Evolutionary conservation across 2,888 invertebrate species (phyloP), one percentile per base, ranked within the genome.

Genomic region (Drosophila planitibia): DNA sequence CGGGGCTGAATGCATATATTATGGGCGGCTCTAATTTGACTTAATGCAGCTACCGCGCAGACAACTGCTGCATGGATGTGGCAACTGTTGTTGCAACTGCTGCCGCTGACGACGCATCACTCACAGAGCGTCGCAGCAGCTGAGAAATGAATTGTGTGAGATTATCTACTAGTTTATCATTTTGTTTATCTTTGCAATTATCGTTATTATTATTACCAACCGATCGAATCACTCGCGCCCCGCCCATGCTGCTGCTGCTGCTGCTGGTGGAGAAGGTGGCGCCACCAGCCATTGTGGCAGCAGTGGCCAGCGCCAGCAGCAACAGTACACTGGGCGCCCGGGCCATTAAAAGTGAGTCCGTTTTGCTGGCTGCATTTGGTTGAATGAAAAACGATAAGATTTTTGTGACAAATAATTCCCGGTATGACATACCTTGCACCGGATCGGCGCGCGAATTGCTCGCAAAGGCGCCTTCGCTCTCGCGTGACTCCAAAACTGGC

Each of bases 401-500:
- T 92, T 93, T 93, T 82, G 93, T 92, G 84, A 93, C 92, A 93
- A 93, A 93, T 88, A 91, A 89, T 92, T 93, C 93, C 93, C 93
- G 92, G 89, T 92, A 92, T 91, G 93, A 93, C 93, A 91, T 94
- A 96, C 96, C 96, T 94, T 96, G 95, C 84, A 96, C 96, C 91
- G 96, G 94, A 93, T 96, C 96, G 76, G 96, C 96, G 85, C 96
- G 94, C 71, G 96, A 95, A 72, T 94, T 93, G 75, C 93, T 93
- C 49, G 93, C 93, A 62, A 92, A 93, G 22, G 94, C 95, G 67
- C 95, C 95, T 91, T 96, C 96, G 57, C 95, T 95, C 92, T 96
- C 96, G 69, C 96, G 94, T 87, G 96, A 96, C 92, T 96, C 96
- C 90, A 96, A 93, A 52, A 95, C 96, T 49, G 96, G 95, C 49